phyloP scores from a whole-genome alignment of 2,113 vertebrate species.

The Macrotis lagotis region DNA sequence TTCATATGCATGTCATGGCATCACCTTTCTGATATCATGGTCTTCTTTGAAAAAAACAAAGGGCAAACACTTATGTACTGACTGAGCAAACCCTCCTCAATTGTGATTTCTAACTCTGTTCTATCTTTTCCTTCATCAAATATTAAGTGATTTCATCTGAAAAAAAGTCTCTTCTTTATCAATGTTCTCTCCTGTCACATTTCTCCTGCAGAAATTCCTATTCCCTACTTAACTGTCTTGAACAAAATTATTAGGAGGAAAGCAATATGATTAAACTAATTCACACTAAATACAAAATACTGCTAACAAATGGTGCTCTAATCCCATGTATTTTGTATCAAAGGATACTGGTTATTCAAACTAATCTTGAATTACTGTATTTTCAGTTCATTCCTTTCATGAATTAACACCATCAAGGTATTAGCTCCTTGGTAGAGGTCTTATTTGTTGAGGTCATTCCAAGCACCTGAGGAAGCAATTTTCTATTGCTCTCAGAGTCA shows the following conservation, averaged over 20 bases:
- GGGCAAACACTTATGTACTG: not conserved
- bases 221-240: not conserved
- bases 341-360: not conserved
- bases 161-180: not conserved
- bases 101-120: not conserved
- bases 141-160: not conserved
- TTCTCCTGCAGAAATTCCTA: not conserved
- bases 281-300: not conserved
- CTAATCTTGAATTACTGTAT: not conserved
- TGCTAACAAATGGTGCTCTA: not conserved
- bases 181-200: not conserved
- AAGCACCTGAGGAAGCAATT: not conserved
- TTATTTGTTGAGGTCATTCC: not conserved
- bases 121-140: not conserved
- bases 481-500: not conserved
- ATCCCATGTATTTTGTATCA: not conserved
- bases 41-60: too few species aligned
- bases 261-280: not conserved
- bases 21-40: too few species aligned
- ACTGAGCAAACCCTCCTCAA: not conserved
- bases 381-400: not conserved
- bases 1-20: too few species aligned
- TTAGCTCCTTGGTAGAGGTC: not conserved
- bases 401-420: not conserved
- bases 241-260: not conserved